Conservation (phyloP, 2,113 vertebrate genomes). For the Climacteris rufus region DNA sequence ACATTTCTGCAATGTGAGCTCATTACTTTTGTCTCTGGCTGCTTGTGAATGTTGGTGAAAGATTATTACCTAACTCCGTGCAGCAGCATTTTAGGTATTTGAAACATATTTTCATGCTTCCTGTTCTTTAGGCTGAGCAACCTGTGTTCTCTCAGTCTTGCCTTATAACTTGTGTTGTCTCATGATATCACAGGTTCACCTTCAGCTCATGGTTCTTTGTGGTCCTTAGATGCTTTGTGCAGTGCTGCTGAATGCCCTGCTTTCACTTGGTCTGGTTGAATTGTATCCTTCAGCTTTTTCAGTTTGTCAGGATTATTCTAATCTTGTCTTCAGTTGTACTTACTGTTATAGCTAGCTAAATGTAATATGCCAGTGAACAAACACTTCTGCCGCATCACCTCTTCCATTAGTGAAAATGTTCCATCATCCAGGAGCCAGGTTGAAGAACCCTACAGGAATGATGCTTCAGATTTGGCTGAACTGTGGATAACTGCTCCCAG, state of each 20-base stretch:
- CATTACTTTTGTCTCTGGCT: constrained; percentile 10
- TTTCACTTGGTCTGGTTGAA: background rate
- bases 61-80: constrained; percentile 5
- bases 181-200: background rate
- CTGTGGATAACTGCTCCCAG: background rate
- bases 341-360: background rate
- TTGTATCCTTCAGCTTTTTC: background rate
- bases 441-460: background rate
- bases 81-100: background rate
- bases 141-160: background rate
- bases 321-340: background rate
- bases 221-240: background rate
- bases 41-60: constrained; percentile 16
- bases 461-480: background rate
- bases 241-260: background rate
- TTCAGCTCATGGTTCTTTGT: background rate
- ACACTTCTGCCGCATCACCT: background rate
- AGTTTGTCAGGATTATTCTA: background rate
- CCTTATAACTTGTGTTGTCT: background rate
- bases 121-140: background rate
- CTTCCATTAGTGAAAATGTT: background rate
- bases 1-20: constrained; percentile 21
- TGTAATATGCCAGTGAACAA: background rate
- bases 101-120: background rate
- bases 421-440: background rate